phyloP scores from a whole-genome alignment of 1,140 invertebrate species.

The Zophobas atratus region DNA sequence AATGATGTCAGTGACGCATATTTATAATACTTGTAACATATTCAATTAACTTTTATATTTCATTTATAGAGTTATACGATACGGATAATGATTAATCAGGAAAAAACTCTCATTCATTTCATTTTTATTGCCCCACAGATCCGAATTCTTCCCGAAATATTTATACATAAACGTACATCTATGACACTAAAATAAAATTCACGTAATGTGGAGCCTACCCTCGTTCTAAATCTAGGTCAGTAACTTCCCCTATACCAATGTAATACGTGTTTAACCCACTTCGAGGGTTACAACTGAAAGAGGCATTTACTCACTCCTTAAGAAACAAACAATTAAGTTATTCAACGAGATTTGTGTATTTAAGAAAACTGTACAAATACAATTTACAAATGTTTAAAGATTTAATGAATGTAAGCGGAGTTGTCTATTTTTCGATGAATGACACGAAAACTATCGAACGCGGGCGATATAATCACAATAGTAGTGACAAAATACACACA shows the following conservation, averaged over 20 bases:
- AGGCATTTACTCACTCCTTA: conserved; percentile 3
- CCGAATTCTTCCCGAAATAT: too few species aligned
- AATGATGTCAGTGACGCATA: not conserved
- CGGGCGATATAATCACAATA: too few species aligned
- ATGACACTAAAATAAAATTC: conserved; percentile 37
- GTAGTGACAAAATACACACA: too few species aligned
- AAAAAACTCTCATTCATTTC: not conserved
- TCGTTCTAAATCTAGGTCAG: conserved; percentile 56
- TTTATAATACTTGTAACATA: not conserved
- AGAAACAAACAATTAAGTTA: not conserved
- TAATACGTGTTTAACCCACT: conserved; percentile 44
- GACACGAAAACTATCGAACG: not conserved
- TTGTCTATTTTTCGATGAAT: not conserved
- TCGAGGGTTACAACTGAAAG: conserved; percentile 24
- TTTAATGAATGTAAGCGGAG: not conserved
- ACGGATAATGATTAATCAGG: not conserved
- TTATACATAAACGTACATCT: not conserved
- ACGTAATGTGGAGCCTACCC: conserved; percentile 21
- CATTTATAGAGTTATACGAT: too few species aligned
- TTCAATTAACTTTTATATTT: too few species aligned
- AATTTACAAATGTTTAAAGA: not conserved
- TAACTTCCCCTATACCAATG: conserved; percentile 53
- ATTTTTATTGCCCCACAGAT: not conserved
- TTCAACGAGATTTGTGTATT: not conserved
- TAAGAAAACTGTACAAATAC: not conserved